Conservation (phyloP, 1,140 invertebrate genomes). For the Lysiphlebus fabarum region DNA sequence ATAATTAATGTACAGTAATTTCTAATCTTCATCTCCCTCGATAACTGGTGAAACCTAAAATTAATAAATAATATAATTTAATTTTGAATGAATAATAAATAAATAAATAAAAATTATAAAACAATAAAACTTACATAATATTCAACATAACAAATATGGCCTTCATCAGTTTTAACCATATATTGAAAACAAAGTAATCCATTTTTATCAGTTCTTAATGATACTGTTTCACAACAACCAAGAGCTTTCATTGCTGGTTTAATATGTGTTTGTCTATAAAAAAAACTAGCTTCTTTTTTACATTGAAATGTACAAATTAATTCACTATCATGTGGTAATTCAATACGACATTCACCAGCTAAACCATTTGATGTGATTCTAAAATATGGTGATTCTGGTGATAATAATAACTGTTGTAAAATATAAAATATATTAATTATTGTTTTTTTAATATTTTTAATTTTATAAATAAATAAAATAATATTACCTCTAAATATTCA, state of each 20-base stretch:
- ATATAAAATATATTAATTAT: slow-evolving; percentile 3
- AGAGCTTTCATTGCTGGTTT: slow-evolving; percentile 80
- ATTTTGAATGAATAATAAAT: neutral
- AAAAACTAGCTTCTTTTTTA: slow-evolving; percentile 21
- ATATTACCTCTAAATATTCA: too few relatives aligned
- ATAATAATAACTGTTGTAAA: slow-evolving; percentile 62
- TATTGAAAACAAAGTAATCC: slow-evolving; percentile 69
- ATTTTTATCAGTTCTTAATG: slow-evolving; percentile 60
- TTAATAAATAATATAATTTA: neutral
- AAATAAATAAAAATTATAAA: neutral
- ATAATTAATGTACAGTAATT: slow-evolving; percentile 35
- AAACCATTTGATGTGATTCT: slow-evolving; percentile 77
- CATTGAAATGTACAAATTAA: too few relatives aligned
- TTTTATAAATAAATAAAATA: neutral
- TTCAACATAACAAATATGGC: too few relatives aligned
- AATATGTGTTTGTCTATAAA: slow-evolving; percentile 71
- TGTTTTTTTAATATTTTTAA: neutral
- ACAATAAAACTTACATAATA: too few relatives aligned
- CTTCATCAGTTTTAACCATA: too few relatives aligned
- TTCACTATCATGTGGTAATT: slow-evolving; percentile 28
- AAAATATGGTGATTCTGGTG: slow-evolving; percentile 76
- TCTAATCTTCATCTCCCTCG: slow-evolving; percentile 34
- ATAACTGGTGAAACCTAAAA: slow-evolving; percentile 30
- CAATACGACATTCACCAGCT: slow-evolving; percentile 57
- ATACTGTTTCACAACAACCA: slow-evolving; percentile 72